A percentile compares a stretch with the other conserved stretches of the same genome.
phyloP scores from a whole-genome alignment of 2,888 invertebrate genomes.

The Toxonevra muliebris region DNA sequence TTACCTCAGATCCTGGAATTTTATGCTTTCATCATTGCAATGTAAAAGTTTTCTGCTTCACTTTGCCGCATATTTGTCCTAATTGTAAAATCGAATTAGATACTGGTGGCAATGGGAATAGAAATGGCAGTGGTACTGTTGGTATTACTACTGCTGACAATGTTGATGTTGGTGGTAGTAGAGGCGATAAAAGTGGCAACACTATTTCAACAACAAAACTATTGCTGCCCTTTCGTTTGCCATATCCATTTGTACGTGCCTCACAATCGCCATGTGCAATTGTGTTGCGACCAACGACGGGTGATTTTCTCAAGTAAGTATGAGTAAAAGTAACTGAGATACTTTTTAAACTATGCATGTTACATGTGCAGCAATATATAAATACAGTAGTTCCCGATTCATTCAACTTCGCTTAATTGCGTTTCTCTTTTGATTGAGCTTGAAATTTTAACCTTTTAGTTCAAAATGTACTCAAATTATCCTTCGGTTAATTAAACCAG shows the following conservation, averaged over 20 bases:
- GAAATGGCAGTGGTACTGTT: conserved; percentile 25
- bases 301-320: conserved; percentile 86
- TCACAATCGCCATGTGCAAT: conserved; percentile 82
- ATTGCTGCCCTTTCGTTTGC: conserved; percentile 82
- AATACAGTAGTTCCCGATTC: too few relatives aligned
- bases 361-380: too few relatives aligned
- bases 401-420: too few relatives aligned
- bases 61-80: conserved; percentile 81
- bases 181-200: conserved; percentile 11
- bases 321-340: background rate
- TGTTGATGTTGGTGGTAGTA: conserved; percentile 22
- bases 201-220: conserved; percentile 59
- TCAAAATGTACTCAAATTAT: too few relatives aligned
- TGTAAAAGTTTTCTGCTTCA: conserved; percentile 83
- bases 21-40: conserved; percentile 92
- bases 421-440: too few relatives aligned
- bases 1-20: conserved; percentile 77
- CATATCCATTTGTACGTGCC: conserved; percentile 87
- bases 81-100: conserved; percentile 75
- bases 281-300: conserved; percentile 86
- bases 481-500: too few relatives aligned
- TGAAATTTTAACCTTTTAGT: too few relatives aligned
- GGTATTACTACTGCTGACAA: conserved; percentile 27
- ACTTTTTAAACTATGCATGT: too few relatives aligned
- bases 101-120: conserved; percentile 44